These are phyloP conservation scores for Sceloporus tristichus DNA, from an alignment of 2,113 vertebrate species.

Conservation along the genomic window DNA sequence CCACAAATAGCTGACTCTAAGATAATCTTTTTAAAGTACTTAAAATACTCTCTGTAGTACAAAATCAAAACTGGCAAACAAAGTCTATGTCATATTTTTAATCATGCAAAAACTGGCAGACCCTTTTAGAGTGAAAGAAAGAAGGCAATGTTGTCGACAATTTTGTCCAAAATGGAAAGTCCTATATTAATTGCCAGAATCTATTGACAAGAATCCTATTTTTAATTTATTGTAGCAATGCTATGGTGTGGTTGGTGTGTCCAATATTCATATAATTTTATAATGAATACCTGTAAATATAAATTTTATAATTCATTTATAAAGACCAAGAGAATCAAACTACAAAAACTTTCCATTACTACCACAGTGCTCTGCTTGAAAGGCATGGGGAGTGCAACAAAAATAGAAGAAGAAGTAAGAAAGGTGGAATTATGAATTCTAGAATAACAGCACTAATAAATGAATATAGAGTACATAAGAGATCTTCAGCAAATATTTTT, in stretches of 20 bases:
- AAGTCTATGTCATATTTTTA: no score
- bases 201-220: not conserved
- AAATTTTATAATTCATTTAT: not conserved
- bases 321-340: not conserved
- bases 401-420: not conserved
- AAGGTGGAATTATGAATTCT: not conserved
- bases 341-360: fast-evolving
- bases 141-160: no score
- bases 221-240: not conserved
- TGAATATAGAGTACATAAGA: conserved; percentile 3
- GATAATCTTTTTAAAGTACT: no score
- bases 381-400: not conserved
- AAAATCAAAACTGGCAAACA: no score
- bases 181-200: not conserved
- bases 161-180: no score
- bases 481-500: not conserved
- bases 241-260: not conserved
- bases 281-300: not conserved
- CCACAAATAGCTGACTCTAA: no score
- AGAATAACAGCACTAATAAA: not conserved
- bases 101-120: no score
- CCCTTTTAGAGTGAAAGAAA: no score
- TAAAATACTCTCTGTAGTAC: no score
- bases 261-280: not conserved
- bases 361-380: not conserved